phyloP scores from a whole-genome alignment of 1,140 invertebrate species.

The Caenorhabditis briggsae region DNA sequence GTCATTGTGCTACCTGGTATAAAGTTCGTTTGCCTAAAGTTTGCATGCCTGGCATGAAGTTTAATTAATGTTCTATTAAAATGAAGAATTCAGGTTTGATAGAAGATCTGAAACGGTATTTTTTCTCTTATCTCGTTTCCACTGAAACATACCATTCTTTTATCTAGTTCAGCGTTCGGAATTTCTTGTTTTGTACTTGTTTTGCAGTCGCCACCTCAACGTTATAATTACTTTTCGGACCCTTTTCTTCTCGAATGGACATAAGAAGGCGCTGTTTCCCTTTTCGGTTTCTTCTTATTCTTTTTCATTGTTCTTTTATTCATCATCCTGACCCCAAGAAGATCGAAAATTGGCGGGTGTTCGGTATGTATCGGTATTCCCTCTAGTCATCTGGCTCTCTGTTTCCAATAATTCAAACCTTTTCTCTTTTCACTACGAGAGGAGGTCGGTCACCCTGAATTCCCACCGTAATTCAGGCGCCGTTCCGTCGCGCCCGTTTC shows the following conservation, averaged over 20 bases:
- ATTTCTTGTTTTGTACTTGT: too few species aligned
- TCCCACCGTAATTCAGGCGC: conserved; percentile 54
- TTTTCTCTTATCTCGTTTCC: too few species aligned
- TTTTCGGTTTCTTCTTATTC: neutral
- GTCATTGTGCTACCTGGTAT: too few species aligned
- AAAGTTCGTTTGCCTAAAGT: too few species aligned
- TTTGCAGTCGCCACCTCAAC: neutral
- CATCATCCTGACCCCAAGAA: neutral
- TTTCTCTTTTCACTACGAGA: conserved; percentile 7
- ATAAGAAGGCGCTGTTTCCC: neutral
- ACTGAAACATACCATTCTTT: too few species aligned
- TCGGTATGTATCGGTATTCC: neutral
- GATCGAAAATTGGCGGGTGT: conserved; percentile 44
- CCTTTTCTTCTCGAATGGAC: neutral
- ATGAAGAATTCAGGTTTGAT: too few species aligned
- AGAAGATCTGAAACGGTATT: too few species aligned
- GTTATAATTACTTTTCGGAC: neutral
- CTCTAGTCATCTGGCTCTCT: conserved; percentile 42
- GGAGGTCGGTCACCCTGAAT: neutral
- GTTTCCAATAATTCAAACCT: conserved; percentile 51
- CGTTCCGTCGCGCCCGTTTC: conserved; percentile 30
- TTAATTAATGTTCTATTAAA: too few species aligned
- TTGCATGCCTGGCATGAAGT: too few species aligned
- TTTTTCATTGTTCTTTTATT: neutral
- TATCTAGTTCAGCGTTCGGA: too few species aligned